These are phyloP conservation scores for Drosophila aldrichi DNA, from an alignment of 2,888 invertebrate species.

Conservation along the genomic window DNA sequence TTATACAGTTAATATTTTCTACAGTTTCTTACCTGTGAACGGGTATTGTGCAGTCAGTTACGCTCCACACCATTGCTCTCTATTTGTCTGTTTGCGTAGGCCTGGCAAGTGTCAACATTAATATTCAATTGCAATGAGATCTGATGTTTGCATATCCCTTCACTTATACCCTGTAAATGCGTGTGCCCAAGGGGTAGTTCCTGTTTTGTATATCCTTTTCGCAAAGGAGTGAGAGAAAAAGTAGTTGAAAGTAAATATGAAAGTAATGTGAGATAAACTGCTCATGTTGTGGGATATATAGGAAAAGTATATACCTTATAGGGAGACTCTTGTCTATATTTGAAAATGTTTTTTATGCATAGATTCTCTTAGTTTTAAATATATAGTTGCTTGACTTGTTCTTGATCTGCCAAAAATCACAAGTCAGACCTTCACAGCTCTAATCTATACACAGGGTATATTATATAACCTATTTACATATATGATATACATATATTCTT, in stretches of 20 bases:
- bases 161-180: slow-evolving; percentile 1
- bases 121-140: slow-evolving; percentile 11
- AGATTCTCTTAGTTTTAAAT: background rate
- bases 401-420: too few species aligned
- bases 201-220: background rate
- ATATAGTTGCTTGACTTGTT: background rate
- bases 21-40: background rate
- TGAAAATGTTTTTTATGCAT: background rate
- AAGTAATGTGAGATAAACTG: fast-evolving
- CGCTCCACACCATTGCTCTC: too few species aligned
- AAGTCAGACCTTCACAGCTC: too few species aligned
- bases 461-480: too few species aligned
- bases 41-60: background rate
- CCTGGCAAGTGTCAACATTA: background rate
- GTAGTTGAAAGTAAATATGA: background rate
- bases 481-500: too few species aligned
- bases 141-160: slow-evolving; percentile 4
- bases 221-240: background rate
- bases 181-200: background rate
- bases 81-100: background rate
- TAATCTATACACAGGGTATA: too few species aligned
- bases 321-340: background rate
- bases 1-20: too few species aligned
- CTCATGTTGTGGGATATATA: background rate
- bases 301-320: background rate